Evolutionary conservation across 2,888 invertebrate genomes (phyloP).

Genomic region (Hypomecis punctinalis): DNA sequence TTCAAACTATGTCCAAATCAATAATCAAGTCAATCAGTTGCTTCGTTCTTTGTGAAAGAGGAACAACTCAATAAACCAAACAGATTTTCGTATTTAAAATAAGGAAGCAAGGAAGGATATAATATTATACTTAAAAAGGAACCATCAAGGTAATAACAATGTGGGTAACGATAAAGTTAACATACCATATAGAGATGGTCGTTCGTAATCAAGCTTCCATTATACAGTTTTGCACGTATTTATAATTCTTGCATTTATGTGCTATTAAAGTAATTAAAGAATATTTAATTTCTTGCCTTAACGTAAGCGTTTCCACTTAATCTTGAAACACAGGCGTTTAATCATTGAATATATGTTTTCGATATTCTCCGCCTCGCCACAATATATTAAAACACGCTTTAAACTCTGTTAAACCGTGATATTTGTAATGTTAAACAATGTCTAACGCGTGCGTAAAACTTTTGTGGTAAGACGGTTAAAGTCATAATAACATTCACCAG

Average conservation of each 20-base stretch:
- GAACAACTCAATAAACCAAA: neutral
- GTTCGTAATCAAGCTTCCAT: constrained; percentile 35
- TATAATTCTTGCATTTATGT: constrained; percentile 29
- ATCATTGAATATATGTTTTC: neutral
- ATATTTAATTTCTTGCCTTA: neutral
- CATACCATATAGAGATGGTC: constrained; percentile 35
- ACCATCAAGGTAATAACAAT: constrained; percentile 21
- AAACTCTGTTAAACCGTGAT: no score
- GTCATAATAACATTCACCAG: neutral
- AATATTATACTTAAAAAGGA: constrained; percentile 7
- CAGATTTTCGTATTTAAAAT: no score
- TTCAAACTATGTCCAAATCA: no score
- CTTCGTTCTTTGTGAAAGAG: no score
- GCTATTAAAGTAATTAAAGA: constrained; percentile 22
- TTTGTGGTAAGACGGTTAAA: no score
- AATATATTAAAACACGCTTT: no score
- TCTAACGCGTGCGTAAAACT: no score
- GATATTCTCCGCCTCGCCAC: neutral
- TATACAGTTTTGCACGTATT: constrained; percentile 35
- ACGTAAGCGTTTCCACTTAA: neutral
- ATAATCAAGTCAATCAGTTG: no score
- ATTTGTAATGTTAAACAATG: no score
- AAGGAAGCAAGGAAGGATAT: no score
- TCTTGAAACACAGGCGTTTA: neutral
- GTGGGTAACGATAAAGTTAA: constrained; percentile 34